These are phyloP conservation scores for Atherix ibis DNA, from an alignment of 2,888 invertebrate genomes.

Conservation along the genomic window DNA sequence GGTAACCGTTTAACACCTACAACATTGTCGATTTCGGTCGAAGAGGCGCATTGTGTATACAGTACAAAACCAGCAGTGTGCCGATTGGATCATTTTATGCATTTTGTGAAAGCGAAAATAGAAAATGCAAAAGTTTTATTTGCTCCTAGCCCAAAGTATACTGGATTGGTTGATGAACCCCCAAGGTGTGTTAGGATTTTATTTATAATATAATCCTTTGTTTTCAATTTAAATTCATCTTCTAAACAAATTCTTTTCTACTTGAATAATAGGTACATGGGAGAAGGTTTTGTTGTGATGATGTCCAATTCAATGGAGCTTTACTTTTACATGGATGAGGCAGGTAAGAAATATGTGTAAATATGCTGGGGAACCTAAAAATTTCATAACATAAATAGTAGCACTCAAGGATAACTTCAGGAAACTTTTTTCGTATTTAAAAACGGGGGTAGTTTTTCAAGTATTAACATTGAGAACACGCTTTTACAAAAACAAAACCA, in stretches of 20 bases:
- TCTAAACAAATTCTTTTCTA: no score
- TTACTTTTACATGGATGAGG: slow-evolving; percentile 95
- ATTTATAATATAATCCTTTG: no score
- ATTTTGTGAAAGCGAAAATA: slow-evolving; percentile 83
- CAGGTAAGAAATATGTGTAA: slow-evolving; percentile 24
- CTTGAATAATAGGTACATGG: slow-evolving; percentile 87
- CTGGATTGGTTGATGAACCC: slow-evolving; percentile 83
- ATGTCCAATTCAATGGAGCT: slow-evolving; percentile 89
- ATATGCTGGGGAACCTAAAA: no score
- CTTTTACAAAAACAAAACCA: no score
- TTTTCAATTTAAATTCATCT: no score
- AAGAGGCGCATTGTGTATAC: slow-evolving; percentile 87
- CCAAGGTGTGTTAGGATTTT: slow-evolving; percentile 40
- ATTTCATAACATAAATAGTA: no score
- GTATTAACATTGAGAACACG: no score
- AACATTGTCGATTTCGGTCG: slow-evolving; percentile 78
- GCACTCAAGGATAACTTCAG: no score
- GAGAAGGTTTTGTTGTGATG: slow-evolving; percentile 93
- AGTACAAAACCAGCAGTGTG: slow-evolving; percentile 92
- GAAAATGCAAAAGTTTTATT: slow-evolving; percentile 92
- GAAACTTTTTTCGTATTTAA: no score
- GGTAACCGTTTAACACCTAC: slow-evolving; percentile 91
- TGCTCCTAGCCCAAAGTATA: slow-evolving; percentile 92
- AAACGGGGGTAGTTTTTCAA: no score
- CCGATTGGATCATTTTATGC: slow-evolving; percentile 86